Evolutionary conservation across 2,797 vertebrate species (phyloP).

Genomic region (Onychomys torridus): DNA sequence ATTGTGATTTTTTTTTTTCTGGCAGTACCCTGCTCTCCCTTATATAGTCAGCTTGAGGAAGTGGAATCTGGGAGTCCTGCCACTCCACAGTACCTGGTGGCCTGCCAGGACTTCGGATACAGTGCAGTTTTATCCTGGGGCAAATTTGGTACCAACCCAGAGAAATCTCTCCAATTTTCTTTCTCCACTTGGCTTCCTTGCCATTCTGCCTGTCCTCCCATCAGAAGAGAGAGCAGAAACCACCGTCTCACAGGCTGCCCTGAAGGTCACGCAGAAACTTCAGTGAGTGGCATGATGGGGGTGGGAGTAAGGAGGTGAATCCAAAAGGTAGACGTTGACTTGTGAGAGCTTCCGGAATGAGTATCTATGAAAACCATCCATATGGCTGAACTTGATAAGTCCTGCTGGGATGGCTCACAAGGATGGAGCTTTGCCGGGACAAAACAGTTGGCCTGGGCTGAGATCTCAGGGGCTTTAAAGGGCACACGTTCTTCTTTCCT

Average conservation of each 20-base stretch:
- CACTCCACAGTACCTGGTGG: neutral
- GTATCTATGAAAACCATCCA: neutral
- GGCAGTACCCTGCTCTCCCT: neutral
- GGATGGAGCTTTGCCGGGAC: conserved; percentile 48
- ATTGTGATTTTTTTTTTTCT: neutral
- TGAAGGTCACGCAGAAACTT: neutral
- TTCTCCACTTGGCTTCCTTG: neutral
- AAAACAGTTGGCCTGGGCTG: neutral
- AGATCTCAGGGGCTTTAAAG: neutral
- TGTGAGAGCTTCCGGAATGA: conserved; percentile 27
- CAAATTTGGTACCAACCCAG: neutral
- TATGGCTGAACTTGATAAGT: neutral
- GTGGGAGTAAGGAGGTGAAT: neutral
- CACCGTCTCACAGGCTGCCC: neutral
- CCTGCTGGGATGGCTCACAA: neutral
- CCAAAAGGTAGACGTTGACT: neutral
- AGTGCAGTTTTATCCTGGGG: neutral
- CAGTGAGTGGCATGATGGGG: neutral
- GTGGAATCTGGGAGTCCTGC: conserved; percentile 30
- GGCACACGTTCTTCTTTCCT: neutral
- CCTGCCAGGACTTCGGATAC: conserved; percentile 9
- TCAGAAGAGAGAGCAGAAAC: neutral
- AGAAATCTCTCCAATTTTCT: conserved; percentile 1
- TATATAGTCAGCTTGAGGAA: neutral
- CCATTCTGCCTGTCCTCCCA: neutral